Evolutionary conservation across 2,888 invertebrate genomes (phyloP).

Genomic region (Serrognathus titanus): DNA sequence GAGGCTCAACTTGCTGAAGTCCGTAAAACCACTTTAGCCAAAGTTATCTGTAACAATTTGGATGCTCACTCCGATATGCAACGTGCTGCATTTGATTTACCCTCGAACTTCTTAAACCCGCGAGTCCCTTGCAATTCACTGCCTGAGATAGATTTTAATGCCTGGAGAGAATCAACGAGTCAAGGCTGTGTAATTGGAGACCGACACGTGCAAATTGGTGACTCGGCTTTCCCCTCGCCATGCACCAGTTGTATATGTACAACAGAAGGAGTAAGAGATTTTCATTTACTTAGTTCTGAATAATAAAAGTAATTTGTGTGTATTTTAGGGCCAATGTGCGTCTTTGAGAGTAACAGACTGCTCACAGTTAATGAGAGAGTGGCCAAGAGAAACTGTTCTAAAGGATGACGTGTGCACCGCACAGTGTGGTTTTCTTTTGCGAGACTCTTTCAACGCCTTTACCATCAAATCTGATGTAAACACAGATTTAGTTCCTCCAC

Average conservation of each 20-base stretch:
- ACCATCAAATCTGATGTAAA: constrained; percentile 27
- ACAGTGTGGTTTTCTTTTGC: constrained; percentile 76
- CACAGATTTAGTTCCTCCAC: constrained; percentile 42
- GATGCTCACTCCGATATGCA: constrained; percentile 84
- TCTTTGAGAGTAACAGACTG: constrained; percentile 86
- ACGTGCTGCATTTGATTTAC: constrained; percentile 84
- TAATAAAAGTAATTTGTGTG: background rate
- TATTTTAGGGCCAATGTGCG: constrained; percentile 78
- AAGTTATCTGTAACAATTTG: constrained; percentile 85
- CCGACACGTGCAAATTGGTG: constrained; percentile 73
- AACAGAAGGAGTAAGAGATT: constrained; percentile 70
- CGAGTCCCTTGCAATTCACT: constrained; percentile 79
- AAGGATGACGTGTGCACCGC: constrained; percentile 87
- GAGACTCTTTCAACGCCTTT: constrained; percentile 41
- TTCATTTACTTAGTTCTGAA: background rate
- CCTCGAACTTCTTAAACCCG: constrained; percentile 88
- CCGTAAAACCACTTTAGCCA: constrained; percentile 79
- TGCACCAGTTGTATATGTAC: constrained; percentile 89
- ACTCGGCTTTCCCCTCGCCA: constrained; percentile 84
- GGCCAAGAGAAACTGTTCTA: constrained; percentile 76
- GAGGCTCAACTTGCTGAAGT: constrained; percentile 86
- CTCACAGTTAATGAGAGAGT: constrained; percentile 75
- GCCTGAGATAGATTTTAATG: constrained; percentile 75
- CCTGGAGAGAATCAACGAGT: constrained; percentile 75
- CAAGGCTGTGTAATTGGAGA: constrained; percentile 82